A percentile compares a stretch with the other conserved stretches of the same genome.
Evolutionary conservation across 2,113 vertebrate species (phyloP).

Genomic region (Ceratotherium simum): DNA sequence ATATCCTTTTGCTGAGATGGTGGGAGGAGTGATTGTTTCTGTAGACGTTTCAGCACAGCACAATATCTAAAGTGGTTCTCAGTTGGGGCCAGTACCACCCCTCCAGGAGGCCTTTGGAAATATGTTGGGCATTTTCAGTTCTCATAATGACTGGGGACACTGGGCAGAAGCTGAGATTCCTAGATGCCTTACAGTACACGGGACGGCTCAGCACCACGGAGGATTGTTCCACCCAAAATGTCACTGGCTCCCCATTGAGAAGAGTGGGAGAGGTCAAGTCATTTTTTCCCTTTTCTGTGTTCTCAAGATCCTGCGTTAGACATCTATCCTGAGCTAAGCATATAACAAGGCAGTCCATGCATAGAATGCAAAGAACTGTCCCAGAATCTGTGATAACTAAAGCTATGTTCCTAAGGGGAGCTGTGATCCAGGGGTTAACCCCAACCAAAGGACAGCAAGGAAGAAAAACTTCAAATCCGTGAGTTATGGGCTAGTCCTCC

Average conservation of each 20-base stretch:
- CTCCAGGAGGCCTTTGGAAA: background rate
- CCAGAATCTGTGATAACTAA: background rate
- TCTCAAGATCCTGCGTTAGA: background rate
- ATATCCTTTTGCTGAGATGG: background rate
- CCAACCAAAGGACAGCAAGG: background rate
- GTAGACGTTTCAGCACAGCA: background rate
- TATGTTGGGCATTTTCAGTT: background rate
- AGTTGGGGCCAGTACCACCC: fast-evolving
- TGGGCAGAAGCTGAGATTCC: background rate
- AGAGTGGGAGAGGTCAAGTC: background rate
- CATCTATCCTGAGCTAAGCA: background rate
- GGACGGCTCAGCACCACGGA: fast-evolving
- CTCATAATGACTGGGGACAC: background rate
- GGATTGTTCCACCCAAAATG: background rate
- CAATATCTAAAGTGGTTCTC: background rate
- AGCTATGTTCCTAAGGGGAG: background rate
- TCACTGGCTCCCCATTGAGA: background rate
- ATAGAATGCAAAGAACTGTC: background rate
- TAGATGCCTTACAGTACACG: fast-evolving
- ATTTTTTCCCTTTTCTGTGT: background rate
- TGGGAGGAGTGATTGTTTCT: background rate
- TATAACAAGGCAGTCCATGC: background rate
- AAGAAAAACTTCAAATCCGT: background rate
- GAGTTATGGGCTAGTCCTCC: background rate
- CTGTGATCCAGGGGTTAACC: background rate